Conservation (phyloP, 53 echinoderm and acorn worm species). For the Mesocentrotus franciscanus region DNA sequence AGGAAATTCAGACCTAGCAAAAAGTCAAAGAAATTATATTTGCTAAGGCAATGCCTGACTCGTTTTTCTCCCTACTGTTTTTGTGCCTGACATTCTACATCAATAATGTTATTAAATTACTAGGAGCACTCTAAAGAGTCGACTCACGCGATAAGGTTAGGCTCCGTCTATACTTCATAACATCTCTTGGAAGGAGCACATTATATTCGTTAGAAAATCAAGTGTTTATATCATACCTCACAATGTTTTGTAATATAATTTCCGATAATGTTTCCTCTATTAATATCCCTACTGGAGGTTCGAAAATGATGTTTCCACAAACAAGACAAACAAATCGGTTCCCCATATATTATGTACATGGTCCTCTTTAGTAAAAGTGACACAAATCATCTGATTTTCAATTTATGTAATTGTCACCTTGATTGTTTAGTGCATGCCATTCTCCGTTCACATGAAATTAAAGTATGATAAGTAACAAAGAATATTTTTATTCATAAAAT, state of each 20-base stretch:
- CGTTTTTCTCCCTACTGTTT: background rate
- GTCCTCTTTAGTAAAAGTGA: too few species aligned
- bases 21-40: conserved; percentile 62
- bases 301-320: too few species aligned
- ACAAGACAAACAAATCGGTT: too few species aligned
- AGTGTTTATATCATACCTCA: background rate
- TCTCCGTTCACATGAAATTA: background rate
- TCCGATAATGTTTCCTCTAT: background rate
- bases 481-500: too few species aligned
- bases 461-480: background rate
- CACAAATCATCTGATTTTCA: background rate
- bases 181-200: background rate
- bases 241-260: background rate
- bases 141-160: conserved; percentile 21
- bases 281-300: too few species aligned
- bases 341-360: too few species aligned
- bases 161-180: background rate
- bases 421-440: background rate
- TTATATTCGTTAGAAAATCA: background rate
- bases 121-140: conserved; percentile 27
- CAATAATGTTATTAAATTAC: conserved; percentile 66
- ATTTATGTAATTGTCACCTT: background rate
- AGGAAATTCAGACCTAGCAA: background rate
- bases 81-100: conserved; percentile 45
- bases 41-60: conserved; percentile 60